phyloP scores from a whole-genome alignment of 2,113 vertebrate genomes.

The Mobula hypostoma region DNA sequence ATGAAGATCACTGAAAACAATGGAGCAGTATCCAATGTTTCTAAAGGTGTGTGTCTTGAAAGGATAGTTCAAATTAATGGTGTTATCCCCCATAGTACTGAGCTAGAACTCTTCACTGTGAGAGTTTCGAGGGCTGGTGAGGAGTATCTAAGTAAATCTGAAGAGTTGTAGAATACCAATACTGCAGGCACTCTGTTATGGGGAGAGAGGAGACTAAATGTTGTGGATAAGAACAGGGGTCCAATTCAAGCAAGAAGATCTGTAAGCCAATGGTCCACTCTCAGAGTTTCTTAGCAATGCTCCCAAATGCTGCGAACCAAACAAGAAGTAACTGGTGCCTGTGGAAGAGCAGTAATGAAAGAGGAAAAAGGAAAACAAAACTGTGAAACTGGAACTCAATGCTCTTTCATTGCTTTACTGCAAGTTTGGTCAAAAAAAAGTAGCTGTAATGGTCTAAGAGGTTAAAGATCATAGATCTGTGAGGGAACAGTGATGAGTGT shows the following conservation, averaged over 20 bases:
- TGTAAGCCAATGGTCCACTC: neutral
- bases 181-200: neutral
- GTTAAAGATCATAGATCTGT: neutral
- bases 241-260: neutral
- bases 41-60: neutral
- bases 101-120: neutral
- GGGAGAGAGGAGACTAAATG: neutral
- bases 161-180: neutral
- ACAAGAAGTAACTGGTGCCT: neutral
- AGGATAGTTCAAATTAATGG: neutral
- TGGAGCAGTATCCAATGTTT: neutral
- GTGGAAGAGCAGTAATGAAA: neutral
- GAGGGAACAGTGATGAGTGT: neutral
- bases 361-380: neutral
- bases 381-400: neutral
- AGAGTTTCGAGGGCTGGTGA: neutral
- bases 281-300: too few relatives aligned
- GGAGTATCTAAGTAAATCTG: neutral
- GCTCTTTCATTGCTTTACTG: neutral
- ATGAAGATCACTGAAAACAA: neutral
- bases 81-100: neutral
- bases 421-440: too few relatives aligned
- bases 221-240: neutral
- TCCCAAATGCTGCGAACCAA: neutral
- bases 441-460: neutral